Evolutionary conservation across 2,113 vertebrate species (phyloP), one percentile per base, ranked within the genome.

Genomic region (Lophotis ruficrista): DNA sequence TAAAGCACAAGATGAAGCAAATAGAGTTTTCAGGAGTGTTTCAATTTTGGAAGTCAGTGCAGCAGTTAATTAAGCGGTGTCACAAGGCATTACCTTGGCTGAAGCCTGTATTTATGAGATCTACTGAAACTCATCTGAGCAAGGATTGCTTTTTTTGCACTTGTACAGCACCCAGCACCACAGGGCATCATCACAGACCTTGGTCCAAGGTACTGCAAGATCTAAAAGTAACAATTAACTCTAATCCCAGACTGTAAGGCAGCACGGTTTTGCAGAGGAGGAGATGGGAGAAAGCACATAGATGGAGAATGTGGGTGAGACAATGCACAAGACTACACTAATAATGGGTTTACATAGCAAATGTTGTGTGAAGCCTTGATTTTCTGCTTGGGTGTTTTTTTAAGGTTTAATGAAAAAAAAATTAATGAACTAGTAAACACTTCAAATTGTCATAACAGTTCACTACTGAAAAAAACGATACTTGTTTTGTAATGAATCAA

Each of bases 301-400:
- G n/a, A 68, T 82, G 80, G 57, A 72, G 77, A 78, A 87, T 65
- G 83, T 87, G 83, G 57, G 41, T 80, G 70, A 94, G 81, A 82
- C 62, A 87, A 95, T 69, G 84, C 35, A 90, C 50, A 72, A 78
- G 57, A 80, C 37, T 54, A 80, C 90, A 84, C 72, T 95, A 93
- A 89, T 87, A 83, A 68, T 20, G 68, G 81, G 89, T 89, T 78
- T 83, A 68, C 47, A 57, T 38, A 76, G 73, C 81, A 94, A 92
- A 87, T 83, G 65, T 60, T 88, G 66, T 65, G n/a, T 28, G 72
- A 95, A 92, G 53, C 41, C 69, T 87, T 68, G 77, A 87, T 95
- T 97, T 96, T 92, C 89, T 94, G 66, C 86, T 72, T 35, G 17
- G 58, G 57, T 87, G 64, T 22, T 47, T 95, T 93, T 89, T 89